Base-by-base conservation (phyloP, 2,113 vertebrate genomes). In the Sinocyclocheilus rhinocerous region DNA sequence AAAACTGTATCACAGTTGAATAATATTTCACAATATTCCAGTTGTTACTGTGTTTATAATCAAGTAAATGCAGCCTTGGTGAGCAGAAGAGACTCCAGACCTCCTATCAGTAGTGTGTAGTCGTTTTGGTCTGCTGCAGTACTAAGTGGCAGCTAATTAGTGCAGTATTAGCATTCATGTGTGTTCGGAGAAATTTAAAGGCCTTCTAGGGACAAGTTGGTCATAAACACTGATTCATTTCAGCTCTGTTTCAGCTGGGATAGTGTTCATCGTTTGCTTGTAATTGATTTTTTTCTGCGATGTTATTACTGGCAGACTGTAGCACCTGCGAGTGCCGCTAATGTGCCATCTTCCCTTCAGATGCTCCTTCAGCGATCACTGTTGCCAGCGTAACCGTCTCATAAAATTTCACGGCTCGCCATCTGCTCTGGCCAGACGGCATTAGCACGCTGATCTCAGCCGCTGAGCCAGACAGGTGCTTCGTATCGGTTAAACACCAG, bases 381-480 rank as follows among this genome's bases (percentile, higher is more conserved):
- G 96, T 95, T 91, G 94, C 93, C 94, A 67, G 95, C 94, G 94
- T 96, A 95, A 96, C 96, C 11, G 96, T 96, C 96, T 96, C 96
- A 96, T 96, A 96, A 96, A 96, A 96, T 96, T 96, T 96, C 95
- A 96, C 95, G 95, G 96, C 96, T 96, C 96, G 95, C 96, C 96
- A 96, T 96, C 96, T 96, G 96, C 94, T 80, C 57, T 4, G 8
- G 6, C 26, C 76, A 79, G 52, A 79, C 76, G 26, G 16, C 24
- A 29, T 50, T 50, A 50, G 4, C 48, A 50, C 48, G 12, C 48
- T 50, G 3, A 3, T 50, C 48, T 13, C 48, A 48, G 45, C 42
- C 42, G 42, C 42, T 42, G 42, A 42, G 42, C 42, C 42, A 42
- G 39, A 42, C 39, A 48, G 48, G 11, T 50, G 48, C 48, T 50